A percentile compares a stretch with the other conserved stretches of the same genome.
phyloP scores from a whole-genome alignment of 1,140 invertebrate genomes.

The Ceratosolen fusciceps region DNA sequence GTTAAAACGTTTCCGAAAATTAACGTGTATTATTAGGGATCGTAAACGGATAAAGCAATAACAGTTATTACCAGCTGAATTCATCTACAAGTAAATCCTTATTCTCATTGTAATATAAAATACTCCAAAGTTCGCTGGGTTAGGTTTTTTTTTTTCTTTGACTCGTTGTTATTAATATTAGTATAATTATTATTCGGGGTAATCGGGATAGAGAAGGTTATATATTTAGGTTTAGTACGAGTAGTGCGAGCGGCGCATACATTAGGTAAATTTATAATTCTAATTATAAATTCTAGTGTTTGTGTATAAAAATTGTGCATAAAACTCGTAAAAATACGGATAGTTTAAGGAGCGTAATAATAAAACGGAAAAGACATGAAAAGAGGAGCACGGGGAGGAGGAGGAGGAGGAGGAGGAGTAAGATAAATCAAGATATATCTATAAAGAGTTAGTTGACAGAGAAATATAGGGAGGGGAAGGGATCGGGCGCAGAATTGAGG shows the following conservation, averaged over 20 bases:
- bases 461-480: neutral
- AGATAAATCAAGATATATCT: constrained; percentile 34
- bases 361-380: neutral
- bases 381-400: neutral
- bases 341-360: neutral
- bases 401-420: neutral
- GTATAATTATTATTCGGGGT: too few relatives aligned
- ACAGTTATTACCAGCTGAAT: too few relatives aligned
- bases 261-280: neutral
- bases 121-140: too few relatives aligned
- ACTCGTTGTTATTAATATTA: too few relatives aligned
- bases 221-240: neutral
- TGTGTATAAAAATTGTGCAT: constrained; percentile 1
- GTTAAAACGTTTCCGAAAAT: too few relatives aligned
- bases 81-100: too few relatives aligned
- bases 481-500: neutral
- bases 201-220: too few relatives aligned
- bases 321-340: neutral
- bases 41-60: too few relatives aligned
- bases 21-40: too few relatives aligned
- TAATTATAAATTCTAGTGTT: neutral
- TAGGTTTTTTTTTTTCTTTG: too few relatives aligned
- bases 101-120: too few relatives aligned
- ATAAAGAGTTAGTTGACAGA: constrained; percentile 26
- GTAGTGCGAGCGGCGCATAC: too few relatives aligned